Evolutionary conservation across 2,113 vertebrate species (phyloP), one percentile per base, ranked within the genome.

Genomic region (Micronycteris hirsuta): DNA sequence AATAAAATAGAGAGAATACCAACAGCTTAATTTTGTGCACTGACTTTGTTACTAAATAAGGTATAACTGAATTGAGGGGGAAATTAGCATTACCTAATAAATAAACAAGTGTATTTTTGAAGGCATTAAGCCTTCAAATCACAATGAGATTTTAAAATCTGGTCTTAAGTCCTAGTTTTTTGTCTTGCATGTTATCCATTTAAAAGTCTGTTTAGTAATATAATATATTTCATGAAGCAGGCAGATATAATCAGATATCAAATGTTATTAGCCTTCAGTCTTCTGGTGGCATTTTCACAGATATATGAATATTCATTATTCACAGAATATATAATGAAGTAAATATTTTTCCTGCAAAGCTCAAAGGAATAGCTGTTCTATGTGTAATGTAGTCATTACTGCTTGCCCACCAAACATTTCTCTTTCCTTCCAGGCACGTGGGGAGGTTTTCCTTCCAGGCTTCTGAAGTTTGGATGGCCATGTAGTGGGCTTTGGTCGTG

Each of bases 241-340:
- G 14, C 49, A 74, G 8, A 43, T 83, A 43, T 84, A 88, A 88
- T 65, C 76, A 87, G 43, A 90, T 85, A 89, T 73, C 17, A 86
- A 74, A 88, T 91, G 73, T 93, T 86, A 87, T 87, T 93, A 95
- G 43, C 41, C 28, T 93, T 89, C 41, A 93, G 56, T 84, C 80
- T 93, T 88, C 87, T 80, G 31, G 31, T 73, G 67, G 41, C 74
- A 86, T 70, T 81, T 80, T 73, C 70, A 68, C 7, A 70, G 74
- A 58, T 74, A 91, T 33, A 81, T 74, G 24, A 95, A 63, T 74
- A 85, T 89, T 95, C 41, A 85, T 95, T 78, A 84, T 31, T 91
- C 71, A 93, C 2, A 68, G 78, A 93, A 65, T 63, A 19, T 52
- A 41, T 67, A 93, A 67, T 70, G 49, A 85, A 77, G 71, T 70